phyloP scores from a whole-genome alignment of 2,797 vertebrate genomes.

The Sebastolobus alascanus region DNA sequence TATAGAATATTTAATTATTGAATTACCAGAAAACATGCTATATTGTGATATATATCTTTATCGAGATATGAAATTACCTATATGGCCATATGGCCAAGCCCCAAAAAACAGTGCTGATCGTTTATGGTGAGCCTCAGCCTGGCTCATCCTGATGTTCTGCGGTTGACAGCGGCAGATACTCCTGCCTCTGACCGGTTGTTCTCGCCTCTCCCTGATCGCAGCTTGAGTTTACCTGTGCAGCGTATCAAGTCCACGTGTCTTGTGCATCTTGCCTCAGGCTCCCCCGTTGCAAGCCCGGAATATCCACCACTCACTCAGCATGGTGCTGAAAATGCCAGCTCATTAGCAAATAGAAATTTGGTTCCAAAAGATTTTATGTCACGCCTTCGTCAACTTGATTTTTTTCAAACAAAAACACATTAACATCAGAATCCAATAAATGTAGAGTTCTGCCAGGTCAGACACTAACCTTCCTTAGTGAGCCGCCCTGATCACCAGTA shows the following conservation, averaged over 20 bases:
- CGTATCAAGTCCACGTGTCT: not conserved
- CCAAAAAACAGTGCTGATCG: not conserved
- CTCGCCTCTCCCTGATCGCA: not conserved
- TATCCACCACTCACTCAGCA: not conserved
- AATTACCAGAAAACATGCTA: no score
- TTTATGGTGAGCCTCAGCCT: not conserved
- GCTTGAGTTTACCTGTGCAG: not conserved
- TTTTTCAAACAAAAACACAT: not conserved
- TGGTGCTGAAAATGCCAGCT: not conserved
- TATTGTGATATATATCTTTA: no score
- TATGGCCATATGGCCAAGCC: no score
- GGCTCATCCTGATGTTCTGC: not conserved
- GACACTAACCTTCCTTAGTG: not conserved
- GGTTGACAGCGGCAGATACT: not conserved
- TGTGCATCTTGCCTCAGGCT: not conserved
- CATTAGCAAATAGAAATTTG: not conserved
- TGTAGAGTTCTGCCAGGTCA: not conserved
- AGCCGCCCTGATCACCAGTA: constrained; percentile 8
- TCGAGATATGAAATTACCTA: no score
- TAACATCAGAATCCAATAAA: constrained; percentile 2
- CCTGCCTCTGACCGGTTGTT: not conserved
- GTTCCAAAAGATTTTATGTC: not conserved
- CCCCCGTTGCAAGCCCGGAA: not conserved
- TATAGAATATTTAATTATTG: no score
- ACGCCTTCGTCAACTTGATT: not conserved